These are phyloP conservation scores for Coregonus sp. DNA, from an alignment of 2,797 vertebrate genomes.

Conservation along the genomic window DNA sequence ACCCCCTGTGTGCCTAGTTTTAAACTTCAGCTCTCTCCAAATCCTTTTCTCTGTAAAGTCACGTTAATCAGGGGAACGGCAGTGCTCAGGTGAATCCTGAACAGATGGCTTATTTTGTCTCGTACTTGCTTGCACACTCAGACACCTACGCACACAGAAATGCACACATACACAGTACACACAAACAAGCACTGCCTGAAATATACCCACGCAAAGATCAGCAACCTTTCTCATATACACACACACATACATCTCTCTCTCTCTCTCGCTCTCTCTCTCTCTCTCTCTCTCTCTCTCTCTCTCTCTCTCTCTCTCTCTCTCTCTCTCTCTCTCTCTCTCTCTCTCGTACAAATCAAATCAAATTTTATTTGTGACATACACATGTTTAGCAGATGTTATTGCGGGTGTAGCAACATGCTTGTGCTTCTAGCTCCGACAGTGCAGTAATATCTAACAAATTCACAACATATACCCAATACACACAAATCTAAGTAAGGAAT, in stretches of 20 bases:
- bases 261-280: background rate
- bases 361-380: too few species aligned
- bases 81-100: slow-evolving; percentile 42
- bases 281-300: background rate
- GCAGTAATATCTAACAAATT: too few species aligned
- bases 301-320: background rate
- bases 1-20: slow-evolving; percentile 40
- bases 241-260: background rate
- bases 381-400: too few species aligned
- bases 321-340: background rate
- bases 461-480: too few species aligned
- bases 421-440: too few species aligned
- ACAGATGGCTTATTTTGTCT: slow-evolving; percentile 40
- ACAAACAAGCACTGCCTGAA: slow-evolving; percentile 13
- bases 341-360: background rate
- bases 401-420: too few species aligned
- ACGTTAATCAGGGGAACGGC: slow-evolving; percentile 24
- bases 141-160: background rate
- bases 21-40: slow-evolving; percentile 51
- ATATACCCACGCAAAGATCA: background rate
- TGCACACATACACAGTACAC: background rate
- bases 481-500: too few species aligned
- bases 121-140: background rate
- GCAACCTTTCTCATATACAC: background rate
- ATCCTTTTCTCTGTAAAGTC: slow-evolving; percentile 51